Conservation (phyloP, 2,113 vertebrate genomes). For the Nothobranchius kuhntae region DNA sequence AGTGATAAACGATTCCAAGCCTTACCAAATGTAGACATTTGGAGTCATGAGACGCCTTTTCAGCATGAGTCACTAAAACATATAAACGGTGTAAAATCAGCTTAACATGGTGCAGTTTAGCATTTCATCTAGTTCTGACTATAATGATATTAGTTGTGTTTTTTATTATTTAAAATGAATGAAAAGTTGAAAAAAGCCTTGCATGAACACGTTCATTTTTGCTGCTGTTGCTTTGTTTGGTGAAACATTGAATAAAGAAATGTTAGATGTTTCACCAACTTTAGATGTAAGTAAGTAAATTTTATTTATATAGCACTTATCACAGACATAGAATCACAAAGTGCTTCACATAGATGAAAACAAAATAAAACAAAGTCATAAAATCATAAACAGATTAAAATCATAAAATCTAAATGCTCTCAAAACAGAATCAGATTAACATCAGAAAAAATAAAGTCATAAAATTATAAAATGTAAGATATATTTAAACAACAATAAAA, state of each 20-base stretch:
- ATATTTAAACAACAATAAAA: not conserved
- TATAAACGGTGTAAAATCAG: not conserved
- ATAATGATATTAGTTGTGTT: not conserved
- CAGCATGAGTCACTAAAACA: not conserved
- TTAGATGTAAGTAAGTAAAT: too few species aligned
- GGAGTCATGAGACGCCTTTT: not conserved
- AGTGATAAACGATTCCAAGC: constrained; percentile 20
- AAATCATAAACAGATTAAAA: too few species aligned
- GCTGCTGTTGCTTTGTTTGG: not conserved
- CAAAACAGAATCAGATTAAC: too few species aligned
- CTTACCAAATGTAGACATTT: not conserved
- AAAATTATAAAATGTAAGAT: too few species aligned
- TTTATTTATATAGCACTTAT: too few species aligned
- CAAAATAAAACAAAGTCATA: too few species aligned
- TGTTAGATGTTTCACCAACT: not conserved
- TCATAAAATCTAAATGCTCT: too few species aligned
- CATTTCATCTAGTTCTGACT: not conserved
- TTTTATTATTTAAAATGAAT: too few species aligned
- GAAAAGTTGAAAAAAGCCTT: too few species aligned
- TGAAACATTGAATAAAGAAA: not conserved
- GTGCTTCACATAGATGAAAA: too few species aligned
- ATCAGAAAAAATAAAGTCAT: too few species aligned
- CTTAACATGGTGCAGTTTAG: not conserved
- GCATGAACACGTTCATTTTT: not conserved
- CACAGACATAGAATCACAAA: too few species aligned